Percentiles rank a stretch among this genome's conserved stretches.
Conservation (phyloP, 2,113 vertebrate species). For the Carassius carassius region DNA sequence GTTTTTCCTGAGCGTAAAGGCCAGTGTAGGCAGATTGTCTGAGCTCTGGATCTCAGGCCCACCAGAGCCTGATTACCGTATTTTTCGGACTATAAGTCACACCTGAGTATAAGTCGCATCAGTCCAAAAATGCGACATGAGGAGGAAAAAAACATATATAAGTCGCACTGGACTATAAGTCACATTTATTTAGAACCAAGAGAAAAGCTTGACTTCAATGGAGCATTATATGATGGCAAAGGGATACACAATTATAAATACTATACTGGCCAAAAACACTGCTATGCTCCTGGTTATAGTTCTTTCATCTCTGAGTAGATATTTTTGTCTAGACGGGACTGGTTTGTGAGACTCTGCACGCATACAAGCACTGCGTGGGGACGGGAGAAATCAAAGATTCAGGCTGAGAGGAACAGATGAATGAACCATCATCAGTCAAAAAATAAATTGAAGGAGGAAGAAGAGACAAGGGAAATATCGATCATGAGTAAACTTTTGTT, state of each 20-base stretch:
- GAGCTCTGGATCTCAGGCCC: slow-evolving; percentile 24
- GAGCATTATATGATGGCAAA: background rate
- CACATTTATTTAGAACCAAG: no score
- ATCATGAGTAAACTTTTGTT: background rate
- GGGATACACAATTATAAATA: background rate
- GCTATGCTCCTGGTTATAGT: no score
- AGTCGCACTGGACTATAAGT: no score
- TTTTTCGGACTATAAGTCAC: no score
- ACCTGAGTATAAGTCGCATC: no score
- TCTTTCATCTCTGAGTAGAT: background rate
- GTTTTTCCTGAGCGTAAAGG: slow-evolving; percentile 36
- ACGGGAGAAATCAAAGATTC: slow-evolving; percentile 6
- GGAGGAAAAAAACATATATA: no score
- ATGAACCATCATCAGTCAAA: background rate
- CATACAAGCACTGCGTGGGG: background rate
- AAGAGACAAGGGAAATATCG: background rate
- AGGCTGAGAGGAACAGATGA: background rate
- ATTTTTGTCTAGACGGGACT: background rate
- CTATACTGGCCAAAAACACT: background rate
- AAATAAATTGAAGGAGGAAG: background rate
- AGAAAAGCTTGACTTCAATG: background rate
- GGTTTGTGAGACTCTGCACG: background rate
- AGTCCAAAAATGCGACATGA: no score
- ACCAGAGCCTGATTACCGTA: slow-evolving; percentile 44
- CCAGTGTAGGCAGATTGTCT: slow-evolving; percentile 41